Evolutionary conservation across 2,888 invertebrate genomes (phyloP).

Genomic region (Apoderus coryli): DNA sequence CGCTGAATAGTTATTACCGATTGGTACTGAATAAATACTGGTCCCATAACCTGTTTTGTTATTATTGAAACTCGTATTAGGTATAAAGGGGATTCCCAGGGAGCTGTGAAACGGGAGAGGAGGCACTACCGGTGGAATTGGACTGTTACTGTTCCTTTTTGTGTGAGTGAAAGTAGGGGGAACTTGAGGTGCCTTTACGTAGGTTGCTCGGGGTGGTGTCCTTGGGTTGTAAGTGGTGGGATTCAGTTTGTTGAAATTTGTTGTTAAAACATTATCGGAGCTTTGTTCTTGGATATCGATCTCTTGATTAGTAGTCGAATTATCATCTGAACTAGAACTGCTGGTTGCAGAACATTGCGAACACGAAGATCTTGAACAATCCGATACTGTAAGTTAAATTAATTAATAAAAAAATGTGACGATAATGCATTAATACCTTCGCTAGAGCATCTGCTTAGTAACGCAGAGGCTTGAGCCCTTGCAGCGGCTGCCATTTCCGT

Average conservation of each 20-base stretch:
- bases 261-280: constrained; percentile 28
- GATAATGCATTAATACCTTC: too few relatives aligned
- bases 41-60: not conserved
- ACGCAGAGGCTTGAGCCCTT: constrained; percentile 46
- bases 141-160: not conserved
- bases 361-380: constrained; percentile 56
- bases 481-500: constrained; percentile 54
- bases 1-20: not conserved
- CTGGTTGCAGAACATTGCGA: constrained; percentile 43
- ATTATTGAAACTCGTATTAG: not conserved
- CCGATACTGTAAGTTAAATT: constrained; percentile 40
- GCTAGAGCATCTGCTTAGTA: constrained; percentile 30
- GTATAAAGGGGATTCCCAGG: constrained; percentile 18
- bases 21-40: not conserved
- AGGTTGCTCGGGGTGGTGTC: constrained; percentile 22
- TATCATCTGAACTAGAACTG: constrained; percentile 26
- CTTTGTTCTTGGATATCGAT: constrained; percentile 16
- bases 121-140: constrained; percentile 12
- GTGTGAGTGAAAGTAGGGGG: constrained; percentile 19
- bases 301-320: constrained; percentile 23
- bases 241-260: constrained; percentile 30
- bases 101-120: constrained; percentile 20
- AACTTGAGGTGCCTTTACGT: constrained; percentile 26
- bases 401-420: too few relatives aligned
- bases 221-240: constrained; percentile 30